Evolutionary conservation across 92 coral and sea anemone genomes (phyloP).

Genomic region (Meandrina meandrites): DNA sequence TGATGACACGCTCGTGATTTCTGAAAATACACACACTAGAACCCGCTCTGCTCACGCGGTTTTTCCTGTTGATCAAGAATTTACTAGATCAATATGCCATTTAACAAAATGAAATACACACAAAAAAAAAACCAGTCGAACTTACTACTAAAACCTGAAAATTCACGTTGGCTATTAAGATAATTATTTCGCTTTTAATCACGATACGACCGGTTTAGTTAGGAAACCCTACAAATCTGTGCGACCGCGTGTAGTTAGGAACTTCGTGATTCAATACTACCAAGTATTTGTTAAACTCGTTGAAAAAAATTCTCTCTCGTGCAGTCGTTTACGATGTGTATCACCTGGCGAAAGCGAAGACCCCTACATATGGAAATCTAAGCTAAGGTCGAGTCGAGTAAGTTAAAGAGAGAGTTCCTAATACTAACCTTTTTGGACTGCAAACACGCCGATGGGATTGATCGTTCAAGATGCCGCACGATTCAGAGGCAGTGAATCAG

Average conservation of each 20-base stretch:
- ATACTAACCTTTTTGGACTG: not conserved
- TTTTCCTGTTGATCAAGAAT: not conserved
- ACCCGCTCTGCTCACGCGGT: not conserved
- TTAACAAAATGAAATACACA: not conserved
- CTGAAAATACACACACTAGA: not conserved
- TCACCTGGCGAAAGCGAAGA: not conserved
- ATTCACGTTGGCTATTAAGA: not conserved
- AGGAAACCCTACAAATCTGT: not conserved
- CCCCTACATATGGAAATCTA: not conserved
- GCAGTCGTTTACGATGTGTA: not conserved
- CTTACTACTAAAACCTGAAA: not conserved
- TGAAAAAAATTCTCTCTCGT: not conserved
- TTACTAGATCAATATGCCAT: not conserved
- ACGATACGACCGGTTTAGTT: too few relatives aligned
- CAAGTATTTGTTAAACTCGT: not conserved
- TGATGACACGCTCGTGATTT: not conserved
- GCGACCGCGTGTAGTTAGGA: not conserved
- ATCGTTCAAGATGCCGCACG: not conserved
- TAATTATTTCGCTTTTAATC: not conserved
- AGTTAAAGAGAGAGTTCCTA: not conserved
- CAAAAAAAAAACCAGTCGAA: not conserved
- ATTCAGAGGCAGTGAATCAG: constrained; percentile 15
- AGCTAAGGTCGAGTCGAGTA: not conserved
- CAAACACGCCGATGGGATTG: not conserved
- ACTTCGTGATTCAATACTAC: not conserved